A percentile compares a stretch with the other conserved stretches of the same genome.
These are phyloP conservation scores for Lutjanus erythropterus DNA, from an alignment of 2,113 vertebrate species.

Conservation along the genomic window DNA sequence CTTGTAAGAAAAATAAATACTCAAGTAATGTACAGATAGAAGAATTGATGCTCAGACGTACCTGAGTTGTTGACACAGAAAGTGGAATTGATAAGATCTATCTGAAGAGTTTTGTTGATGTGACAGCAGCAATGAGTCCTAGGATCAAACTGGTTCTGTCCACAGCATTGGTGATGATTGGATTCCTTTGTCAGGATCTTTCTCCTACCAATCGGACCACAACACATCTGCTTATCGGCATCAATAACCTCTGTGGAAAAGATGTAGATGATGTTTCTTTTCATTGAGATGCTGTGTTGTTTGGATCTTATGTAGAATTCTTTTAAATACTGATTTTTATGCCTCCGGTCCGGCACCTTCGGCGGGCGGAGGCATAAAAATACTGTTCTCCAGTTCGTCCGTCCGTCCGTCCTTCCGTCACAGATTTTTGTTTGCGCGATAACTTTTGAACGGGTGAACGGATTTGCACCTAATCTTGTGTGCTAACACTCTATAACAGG, in stretches of 20 bases:
- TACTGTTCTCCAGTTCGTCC: too few relatives aligned
- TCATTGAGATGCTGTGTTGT: neutral
- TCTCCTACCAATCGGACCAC: neutral
- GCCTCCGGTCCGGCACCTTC: too few relatives aligned
- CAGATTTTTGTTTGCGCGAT: too few relatives aligned
- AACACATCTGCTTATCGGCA: neutral
- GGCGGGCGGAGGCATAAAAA: too few relatives aligned
- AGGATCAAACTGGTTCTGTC: neutral
- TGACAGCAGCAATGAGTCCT: neutral
- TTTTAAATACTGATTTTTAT: neutral
- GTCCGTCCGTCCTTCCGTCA: too few relatives aligned
- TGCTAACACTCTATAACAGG: too few relatives aligned
- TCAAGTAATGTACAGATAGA: too few relatives aligned
- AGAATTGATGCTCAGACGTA: neutral
- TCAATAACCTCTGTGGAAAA: neutral
- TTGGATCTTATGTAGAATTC: neutral
- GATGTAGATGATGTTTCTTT: neutral
- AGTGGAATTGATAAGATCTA: rapidly evolving
- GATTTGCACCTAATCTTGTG: too few relatives aligned
- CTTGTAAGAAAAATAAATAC: too few relatives aligned
- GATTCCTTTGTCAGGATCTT: neutral
- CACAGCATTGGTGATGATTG: neutral
- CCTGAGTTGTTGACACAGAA: neutral
- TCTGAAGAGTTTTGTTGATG: rapidly evolving
- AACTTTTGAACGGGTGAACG: too few relatives aligned